Evolutionary conservation across 2,113 vertebrate species (phyloP).

Genomic region (Antigone vipio): DNA sequence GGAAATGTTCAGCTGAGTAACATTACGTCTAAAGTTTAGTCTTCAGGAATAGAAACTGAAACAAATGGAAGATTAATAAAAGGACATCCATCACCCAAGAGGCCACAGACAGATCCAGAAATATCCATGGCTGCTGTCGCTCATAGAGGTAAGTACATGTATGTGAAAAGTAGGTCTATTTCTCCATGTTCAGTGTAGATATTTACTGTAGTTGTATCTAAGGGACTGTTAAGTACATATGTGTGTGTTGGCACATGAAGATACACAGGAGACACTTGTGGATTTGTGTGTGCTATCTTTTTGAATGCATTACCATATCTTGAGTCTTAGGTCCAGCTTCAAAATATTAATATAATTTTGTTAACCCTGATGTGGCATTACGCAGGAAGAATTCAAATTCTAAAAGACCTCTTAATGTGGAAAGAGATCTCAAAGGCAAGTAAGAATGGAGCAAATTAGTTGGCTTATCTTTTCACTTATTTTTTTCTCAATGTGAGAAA

Average conservation of each 20-base stretch:
- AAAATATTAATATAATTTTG: neutral
- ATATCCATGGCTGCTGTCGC: neutral
- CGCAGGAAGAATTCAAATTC: neutral
- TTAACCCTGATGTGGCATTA: neutral
- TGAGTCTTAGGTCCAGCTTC: neutral
- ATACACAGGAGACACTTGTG: neutral
- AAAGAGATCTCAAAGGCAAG: neutral
- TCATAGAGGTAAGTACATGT: neutral
- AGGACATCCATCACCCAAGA: neutral
- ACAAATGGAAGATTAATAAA: neutral
- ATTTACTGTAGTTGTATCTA: neutral
- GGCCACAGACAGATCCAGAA: neutral
- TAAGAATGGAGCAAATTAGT: neutral
- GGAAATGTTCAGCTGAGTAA: neutral
- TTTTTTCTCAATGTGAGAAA: neutral
- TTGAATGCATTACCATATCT: neutral
- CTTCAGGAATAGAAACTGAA: conserved; percentile 21
- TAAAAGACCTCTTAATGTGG: neutral
- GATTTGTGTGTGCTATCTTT: neutral
- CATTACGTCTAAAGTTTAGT: neutral
- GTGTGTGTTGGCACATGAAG: neutral
- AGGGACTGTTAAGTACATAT: neutral
- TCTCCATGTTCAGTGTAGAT: neutral
- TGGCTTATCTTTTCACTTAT: neutral
- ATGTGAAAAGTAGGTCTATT: neutral